phyloP scores from a whole-genome alignment of 2,888 invertebrate species.

The Eucera pruinosa region DNA sequence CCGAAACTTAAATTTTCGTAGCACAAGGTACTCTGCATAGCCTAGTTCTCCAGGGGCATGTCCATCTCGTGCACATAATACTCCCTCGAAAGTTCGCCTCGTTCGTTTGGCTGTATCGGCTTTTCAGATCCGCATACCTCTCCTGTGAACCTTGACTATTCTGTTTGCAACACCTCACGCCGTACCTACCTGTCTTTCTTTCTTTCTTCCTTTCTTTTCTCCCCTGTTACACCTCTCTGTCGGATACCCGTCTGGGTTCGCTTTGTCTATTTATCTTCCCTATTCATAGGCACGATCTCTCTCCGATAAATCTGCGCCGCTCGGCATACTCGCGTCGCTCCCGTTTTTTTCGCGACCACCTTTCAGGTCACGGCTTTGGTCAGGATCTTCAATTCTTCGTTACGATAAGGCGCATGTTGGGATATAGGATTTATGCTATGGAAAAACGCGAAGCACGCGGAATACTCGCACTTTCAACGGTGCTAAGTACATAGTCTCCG shows the following conservation, averaged over 20 bases:
- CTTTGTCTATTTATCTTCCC: conserved; percentile 49
- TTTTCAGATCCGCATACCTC: conserved; percentile 77
- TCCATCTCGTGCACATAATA: conserved; percentile 12
- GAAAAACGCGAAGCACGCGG: neutral
- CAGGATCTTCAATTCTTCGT: conserved; percentile 19
- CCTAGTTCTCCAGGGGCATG: neutral
- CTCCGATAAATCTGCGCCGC: conserved; percentile 49
- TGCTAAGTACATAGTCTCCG: conserved; percentile 4
- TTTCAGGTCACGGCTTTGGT: conserved; percentile 30
- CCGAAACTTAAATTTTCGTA: too few relatives aligned
- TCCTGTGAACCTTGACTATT: conserved; percentile 77
- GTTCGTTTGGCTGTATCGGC: conserved; percentile 67
- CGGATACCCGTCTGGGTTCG: neutral
- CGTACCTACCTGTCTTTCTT: conserved; percentile 58
- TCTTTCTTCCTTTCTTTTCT: conserved; percentile 23
- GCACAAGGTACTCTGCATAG: too few relatives aligned
- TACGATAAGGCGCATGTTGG: neutral
- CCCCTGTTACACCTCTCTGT: conserved; percentile 19
- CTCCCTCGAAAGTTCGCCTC: conserved; percentile 36
- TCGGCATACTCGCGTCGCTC: conserved; percentile 35
- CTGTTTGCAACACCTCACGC: conserved; percentile 63
- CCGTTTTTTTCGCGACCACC: conserved; percentile 40
- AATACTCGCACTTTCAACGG: conserved; percentile 1
- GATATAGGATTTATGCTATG: too few relatives aligned
- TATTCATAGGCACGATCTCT: conserved; percentile 55